Conservation (phyloP, 2,113 vertebrate species). For the Alethe castanea region DNA sequence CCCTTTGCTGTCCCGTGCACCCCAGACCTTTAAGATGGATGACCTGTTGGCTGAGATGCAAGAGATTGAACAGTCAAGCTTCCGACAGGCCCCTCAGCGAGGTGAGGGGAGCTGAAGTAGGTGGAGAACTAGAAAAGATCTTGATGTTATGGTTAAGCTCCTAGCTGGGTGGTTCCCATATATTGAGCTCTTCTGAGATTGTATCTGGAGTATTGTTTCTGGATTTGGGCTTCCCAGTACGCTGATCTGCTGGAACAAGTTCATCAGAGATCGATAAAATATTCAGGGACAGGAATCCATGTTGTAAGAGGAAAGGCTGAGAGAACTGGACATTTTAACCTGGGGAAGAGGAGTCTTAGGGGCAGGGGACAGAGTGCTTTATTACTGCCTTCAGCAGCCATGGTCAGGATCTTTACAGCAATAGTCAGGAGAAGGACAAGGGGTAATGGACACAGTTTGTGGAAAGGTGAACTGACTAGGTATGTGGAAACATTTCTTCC, state of each 20-base stretch:
- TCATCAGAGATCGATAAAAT: neutral
- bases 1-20: slow-evolving; percentile 81
- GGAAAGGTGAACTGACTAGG: neutral
- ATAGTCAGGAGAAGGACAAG: neutral
- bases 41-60: slow-evolving; percentile 98
- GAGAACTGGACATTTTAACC: neutral
- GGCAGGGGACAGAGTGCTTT: neutral
- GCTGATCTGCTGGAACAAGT: neutral
- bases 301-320: neutral
- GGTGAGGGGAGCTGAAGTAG: slow-evolving; percentile 67
- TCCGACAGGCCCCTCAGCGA: slow-evolving; percentile 93
- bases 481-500: neutral
- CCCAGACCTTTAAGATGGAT: slow-evolving; percentile 97
- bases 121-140: neutral
- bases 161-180: neutral
- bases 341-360: neutral
- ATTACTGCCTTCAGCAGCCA: neutral
- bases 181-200: neutral
- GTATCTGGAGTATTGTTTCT: neutral
- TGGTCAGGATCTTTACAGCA: neutral
- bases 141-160: neutral
- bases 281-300: neutral
- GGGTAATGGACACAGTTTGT: neutral
- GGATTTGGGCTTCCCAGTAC: neutral
- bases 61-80: slow-evolving; percentile 95